Conservation (phyloP, 1,140 invertebrate genomes). For the Lysiphlebus fabarum region DNA sequence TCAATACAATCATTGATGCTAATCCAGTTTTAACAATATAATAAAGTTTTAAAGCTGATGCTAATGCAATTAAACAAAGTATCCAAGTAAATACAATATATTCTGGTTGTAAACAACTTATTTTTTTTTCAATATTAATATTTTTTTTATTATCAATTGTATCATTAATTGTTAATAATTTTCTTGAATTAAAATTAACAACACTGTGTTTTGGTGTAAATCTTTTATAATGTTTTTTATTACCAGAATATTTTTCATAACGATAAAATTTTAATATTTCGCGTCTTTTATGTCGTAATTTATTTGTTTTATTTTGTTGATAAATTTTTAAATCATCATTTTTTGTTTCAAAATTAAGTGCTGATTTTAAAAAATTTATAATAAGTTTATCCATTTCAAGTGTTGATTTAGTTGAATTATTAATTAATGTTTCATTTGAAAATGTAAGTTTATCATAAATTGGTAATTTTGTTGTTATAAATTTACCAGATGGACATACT, state of each 20-base stretch:
- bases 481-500: constrained; percentile 36
- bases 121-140: neutral
- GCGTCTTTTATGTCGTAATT: constrained; percentile 26
- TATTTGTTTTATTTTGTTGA: neutral
- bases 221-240: constrained; percentile 33
- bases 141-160: neutral
- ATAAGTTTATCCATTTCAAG: constrained; percentile 36
- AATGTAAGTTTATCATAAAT: constrained; percentile 14
- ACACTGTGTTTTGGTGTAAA: constrained; percentile 23
- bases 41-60: constrained; percentile 88
- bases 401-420: neutral
- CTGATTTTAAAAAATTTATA: constrained; percentile 41
- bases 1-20: constrained; percentile 70
- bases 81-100: constrained; percentile 93
- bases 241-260: constrained; percentile 33
- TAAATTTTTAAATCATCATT: neutral
- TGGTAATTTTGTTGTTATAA: neutral
- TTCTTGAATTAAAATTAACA: constrained; percentile 25
- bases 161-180: constrained; percentile 30
- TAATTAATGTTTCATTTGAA: neutral
- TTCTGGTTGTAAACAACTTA: constrained; percentile 68
- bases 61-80: constrained; percentile 83
- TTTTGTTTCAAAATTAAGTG: constrained; percentile 31
- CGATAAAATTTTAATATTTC: constrained; percentile 36
- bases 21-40: constrained; percentile 85